Percentiles rank a stretch among this genome's conserved stretches.
Evolutionary conservation across 1,140 invertebrate species (phyloP).

Genomic region (Frieseomelitta varia): DNA sequence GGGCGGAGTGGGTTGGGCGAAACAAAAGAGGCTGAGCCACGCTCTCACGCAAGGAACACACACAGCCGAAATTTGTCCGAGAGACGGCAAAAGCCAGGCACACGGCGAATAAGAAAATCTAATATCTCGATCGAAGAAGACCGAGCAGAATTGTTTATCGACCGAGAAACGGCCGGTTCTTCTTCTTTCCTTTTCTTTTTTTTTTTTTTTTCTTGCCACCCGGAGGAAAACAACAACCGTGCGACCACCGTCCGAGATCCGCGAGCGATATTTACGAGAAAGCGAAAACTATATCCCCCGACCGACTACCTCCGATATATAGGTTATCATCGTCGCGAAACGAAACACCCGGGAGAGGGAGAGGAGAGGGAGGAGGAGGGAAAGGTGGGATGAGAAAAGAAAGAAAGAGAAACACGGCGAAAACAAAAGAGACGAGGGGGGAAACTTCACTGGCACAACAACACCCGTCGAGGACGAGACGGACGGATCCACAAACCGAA

Average conservation of each 20-base stretch:
- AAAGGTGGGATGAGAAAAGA: no score
- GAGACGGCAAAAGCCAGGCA: not conserved
- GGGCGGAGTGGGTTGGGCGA: no score
- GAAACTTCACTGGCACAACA: conserved; percentile 4
- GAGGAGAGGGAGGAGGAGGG: no score
- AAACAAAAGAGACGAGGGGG: no score
- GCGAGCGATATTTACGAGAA: not conserved
- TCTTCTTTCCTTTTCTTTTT: no score
- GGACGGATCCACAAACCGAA: not conserved
- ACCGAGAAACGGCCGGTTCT: not conserved
- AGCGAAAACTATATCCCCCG: not conserved
- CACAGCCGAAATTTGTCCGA: not conserved
- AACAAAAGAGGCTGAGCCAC: not conserved
- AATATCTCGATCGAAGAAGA: conserved; percentile 2
- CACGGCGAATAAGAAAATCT: not conserved
- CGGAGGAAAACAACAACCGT: not conserved
- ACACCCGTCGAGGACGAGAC: not conserved
- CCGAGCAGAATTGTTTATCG: conserved; percentile 8
- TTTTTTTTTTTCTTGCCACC: no score
- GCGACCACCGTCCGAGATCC: not conserved
- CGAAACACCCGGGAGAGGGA: no score
- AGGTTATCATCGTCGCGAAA: not conserved
- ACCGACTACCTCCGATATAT: not conserved
- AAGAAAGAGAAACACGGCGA: not conserved
- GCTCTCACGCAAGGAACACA: no score